Percentiles rank a stretch among this genome's conserved stretches.
phyloP scores from a whole-genome alignment of 2,113 vertebrate genomes.

The Aphyosemion australe region DNA sequence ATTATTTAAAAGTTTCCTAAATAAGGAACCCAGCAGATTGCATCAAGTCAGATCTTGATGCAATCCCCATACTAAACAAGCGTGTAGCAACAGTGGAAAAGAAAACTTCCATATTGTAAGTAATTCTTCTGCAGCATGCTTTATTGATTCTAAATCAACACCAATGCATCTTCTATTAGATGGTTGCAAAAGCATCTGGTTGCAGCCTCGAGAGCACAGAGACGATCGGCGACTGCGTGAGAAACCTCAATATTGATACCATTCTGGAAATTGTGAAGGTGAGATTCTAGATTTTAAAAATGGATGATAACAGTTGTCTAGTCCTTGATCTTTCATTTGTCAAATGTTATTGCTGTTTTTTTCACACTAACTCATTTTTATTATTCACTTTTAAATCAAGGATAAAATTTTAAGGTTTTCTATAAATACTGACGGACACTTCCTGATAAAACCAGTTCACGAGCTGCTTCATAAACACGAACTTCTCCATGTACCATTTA shows the following conservation, averaged over 20 bases:
- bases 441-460: constrained; percentile 45
- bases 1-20: no score
- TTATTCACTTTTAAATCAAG: constrained; percentile 28
- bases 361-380: background rate
- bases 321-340: background rate
- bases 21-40: no score
- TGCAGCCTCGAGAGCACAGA: constrained; percentile 73
- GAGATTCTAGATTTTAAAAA: constrained; percentile 10
- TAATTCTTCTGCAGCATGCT: background rate
- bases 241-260: constrained; percentile 47
- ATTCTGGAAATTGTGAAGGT: constrained; percentile 29
- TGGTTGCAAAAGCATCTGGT: constrained; percentile 66
- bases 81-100: no score
- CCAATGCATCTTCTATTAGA: constrained; percentile 36
- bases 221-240: constrained; percentile 70
- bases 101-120: background rate
- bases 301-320: background rate
- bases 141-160: background rate
- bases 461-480: constrained; percentile 40
- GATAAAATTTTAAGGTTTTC: background rate
- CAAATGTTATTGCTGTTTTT: background rate
- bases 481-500: constrained; percentile 57
- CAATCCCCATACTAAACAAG: no score
- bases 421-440: constrained; percentile 45
- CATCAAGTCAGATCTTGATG: no score